Evolutionary conservation across 2,113 vertebrate genomes (phyloP).

Genomic region (Grantiella picta): DNA sequence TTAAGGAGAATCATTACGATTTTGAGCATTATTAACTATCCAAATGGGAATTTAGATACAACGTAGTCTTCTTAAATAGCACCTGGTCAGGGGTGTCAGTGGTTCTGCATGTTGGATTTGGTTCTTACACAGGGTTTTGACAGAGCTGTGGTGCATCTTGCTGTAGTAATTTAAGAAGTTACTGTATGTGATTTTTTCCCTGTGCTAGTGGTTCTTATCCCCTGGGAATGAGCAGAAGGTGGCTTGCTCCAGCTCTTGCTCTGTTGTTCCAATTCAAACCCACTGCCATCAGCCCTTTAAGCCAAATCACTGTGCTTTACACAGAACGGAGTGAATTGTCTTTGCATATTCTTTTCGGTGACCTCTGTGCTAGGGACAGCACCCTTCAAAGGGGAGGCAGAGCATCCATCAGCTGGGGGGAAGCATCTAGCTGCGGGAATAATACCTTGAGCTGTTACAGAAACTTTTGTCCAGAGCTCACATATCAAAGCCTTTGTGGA

Average conservation of each 20-base stretch:
- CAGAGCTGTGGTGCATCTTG: neutral
- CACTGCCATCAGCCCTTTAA: neutral
- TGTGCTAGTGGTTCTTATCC: neutral
- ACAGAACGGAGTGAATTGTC: neutral
- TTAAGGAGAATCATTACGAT: neutral
- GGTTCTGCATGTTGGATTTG: neutral
- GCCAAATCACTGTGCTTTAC: neutral
- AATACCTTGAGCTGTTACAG: neutral
- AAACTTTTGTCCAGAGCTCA: conserved; percentile 2
- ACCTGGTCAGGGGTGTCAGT: neutral
- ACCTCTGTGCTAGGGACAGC: neutral
- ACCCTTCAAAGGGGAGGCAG: neutral
- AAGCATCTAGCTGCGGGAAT: neutral
- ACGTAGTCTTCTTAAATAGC: neutral
- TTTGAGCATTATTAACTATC: neutral
- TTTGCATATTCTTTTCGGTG: neutral
- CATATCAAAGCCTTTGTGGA: neutral
- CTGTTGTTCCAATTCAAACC: neutral
- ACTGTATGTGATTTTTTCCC: neutral
- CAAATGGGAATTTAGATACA: neutral
- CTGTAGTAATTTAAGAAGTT: neutral
- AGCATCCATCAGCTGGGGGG: neutral
- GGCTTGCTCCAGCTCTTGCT: neutral
- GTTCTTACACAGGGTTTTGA: neutral
- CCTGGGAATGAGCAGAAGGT: neutral